Evolutionary conservation across 2,888 invertebrate species (phyloP).

Genomic region (Quadriops clusia): DNA sequence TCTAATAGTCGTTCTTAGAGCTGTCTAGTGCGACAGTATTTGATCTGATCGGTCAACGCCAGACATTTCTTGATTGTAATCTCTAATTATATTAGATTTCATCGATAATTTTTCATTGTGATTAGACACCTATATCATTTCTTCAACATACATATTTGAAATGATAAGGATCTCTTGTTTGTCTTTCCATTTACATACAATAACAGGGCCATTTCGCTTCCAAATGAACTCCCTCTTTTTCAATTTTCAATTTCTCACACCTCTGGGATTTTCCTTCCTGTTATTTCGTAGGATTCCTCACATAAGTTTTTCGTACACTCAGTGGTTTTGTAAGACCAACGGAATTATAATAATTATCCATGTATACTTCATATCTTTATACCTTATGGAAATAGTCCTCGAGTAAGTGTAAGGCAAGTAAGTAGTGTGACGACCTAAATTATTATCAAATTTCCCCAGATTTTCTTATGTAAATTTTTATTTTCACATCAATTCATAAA

Average conservation of each 20-base stretch:
- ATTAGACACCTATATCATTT: slow-evolving; percentile 15
- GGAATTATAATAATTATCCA: slow-evolving; percentile 20
- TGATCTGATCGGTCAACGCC: slow-evolving; percentile 19
- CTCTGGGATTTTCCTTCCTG: slow-evolving; percentile 13
- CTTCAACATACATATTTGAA: slow-evolving; percentile 6
- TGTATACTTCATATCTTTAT: slow-evolving; percentile 18
- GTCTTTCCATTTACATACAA: slow-evolving; percentile 19
- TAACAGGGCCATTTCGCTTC: slow-evolving; percentile 16
- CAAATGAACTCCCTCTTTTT: slow-evolving; percentile 18
- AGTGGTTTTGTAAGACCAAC: slow-evolving; percentile 14
- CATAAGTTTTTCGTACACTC: slow-evolving; percentile 14
- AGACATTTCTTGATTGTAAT: slow-evolving; percentile 20
- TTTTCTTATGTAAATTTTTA: slow-evolving; percentile 18
- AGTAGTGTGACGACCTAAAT: slow-evolving; percentile 17
- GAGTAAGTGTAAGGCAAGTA: slow-evolving; percentile 18
- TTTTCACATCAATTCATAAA: slow-evolving; percentile 21
- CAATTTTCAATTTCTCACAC: no score
- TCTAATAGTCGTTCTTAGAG: slow-evolving; percentile 18
- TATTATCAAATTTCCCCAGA: slow-evolving; percentile 15
- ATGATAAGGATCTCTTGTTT: slow-evolving; percentile 17
- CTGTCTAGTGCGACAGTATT: slow-evolving; percentile 18
- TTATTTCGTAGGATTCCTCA: slow-evolving; percentile 13
- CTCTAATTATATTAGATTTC: slow-evolving; percentile 19
- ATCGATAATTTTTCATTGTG: slow-evolving; percentile 18
- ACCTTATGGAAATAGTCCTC: slow-evolving; percentile 20